Conservation (phyloP, 2,113 vertebrate species). For the Ginglymostoma cirratum region DNA sequence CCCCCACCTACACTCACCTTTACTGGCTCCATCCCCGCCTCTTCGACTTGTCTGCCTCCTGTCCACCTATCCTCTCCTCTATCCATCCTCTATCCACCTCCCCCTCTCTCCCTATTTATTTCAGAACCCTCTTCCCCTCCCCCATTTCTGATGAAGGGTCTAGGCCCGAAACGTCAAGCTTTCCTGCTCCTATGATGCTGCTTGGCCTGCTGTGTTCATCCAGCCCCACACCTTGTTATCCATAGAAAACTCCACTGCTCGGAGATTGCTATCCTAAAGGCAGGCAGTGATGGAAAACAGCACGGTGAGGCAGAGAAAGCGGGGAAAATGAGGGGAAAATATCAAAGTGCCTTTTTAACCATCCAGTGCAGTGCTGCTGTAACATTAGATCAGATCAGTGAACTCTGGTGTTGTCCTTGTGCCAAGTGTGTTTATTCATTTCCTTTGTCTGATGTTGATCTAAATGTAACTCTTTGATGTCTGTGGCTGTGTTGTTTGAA, state of each 20-base stretch:
- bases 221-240: too few species aligned
- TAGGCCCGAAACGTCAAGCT: too few species aligned
- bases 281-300: constrained; percentile 33
- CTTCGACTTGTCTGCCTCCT: too few species aligned
- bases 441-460: constrained; percentile 35
- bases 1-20: too few species aligned
- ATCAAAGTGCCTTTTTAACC: constrained; percentile 31
- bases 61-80: too few species aligned
- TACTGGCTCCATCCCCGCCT: too few species aligned
- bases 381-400: constrained; percentile 29
- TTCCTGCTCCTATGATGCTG: too few species aligned
- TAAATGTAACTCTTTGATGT: constrained; percentile 36
- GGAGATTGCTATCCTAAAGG: background rate
- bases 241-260: background rate
- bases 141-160: too few species aligned
- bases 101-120: too few species aligned
- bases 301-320: background rate
- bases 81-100: too few species aligned
- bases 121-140: too few species aligned
- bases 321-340: background rate
- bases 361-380: constrained; percentile 17
- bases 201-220: too few species aligned
- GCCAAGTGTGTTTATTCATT: constrained; percentile 34
- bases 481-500: constrained; percentile 1
- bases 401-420: constrained; percentile 9